A percentile compares a stretch with the other conserved stretches of the same genome.
Evolutionary conservation across 2,113 vertebrate species (phyloP).

Genomic region (Merops nubicus): DNA sequence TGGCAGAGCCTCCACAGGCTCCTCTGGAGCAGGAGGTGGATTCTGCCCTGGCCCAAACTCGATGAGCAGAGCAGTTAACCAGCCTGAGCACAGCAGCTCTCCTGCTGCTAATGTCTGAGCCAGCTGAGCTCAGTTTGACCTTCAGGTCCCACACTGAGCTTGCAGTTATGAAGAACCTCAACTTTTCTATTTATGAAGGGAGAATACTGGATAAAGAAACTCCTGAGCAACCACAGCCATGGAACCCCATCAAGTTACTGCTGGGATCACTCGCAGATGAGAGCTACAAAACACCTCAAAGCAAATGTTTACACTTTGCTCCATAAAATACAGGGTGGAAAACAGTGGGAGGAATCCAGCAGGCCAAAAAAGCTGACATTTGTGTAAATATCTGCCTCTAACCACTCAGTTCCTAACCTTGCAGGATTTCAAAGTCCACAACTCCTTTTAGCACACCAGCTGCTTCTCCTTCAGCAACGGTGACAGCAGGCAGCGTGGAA

Average conservation of each 20-base stretch:
- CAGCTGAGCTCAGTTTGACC: background rate
- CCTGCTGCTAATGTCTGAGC: background rate
- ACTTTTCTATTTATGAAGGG: background rate
- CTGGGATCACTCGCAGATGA: background rate
- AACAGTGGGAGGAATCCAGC: conserved; percentile 21
- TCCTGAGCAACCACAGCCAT: background rate
- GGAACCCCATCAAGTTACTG: background rate
- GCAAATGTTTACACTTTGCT: background rate
- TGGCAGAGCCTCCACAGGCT: background rate
- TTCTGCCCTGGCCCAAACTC: background rate
- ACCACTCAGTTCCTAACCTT: conserved; percentile 24
- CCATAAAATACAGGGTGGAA: background rate
- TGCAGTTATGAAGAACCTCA: background rate
- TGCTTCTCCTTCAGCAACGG: conserved; percentile 10
- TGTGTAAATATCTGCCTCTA: conserved; percentile 35
- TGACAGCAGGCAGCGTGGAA: conserved; percentile 16
- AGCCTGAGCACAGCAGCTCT: background rate
- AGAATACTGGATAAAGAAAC: background rate
- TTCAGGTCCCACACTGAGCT: background rate
- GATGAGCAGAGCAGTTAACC: background rate
- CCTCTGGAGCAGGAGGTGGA: background rate
- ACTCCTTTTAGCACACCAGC: conserved; percentile 57
- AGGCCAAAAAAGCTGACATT: background rate
- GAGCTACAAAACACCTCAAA: background rate
- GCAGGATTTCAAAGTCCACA: conserved; percentile 7